A percentile compares a stretch with the other conserved stretches of the same genome.
phyloP scores from a whole-genome alignment of 2,113 vertebrate genomes.

The Ophiodon elongatus region DNA sequence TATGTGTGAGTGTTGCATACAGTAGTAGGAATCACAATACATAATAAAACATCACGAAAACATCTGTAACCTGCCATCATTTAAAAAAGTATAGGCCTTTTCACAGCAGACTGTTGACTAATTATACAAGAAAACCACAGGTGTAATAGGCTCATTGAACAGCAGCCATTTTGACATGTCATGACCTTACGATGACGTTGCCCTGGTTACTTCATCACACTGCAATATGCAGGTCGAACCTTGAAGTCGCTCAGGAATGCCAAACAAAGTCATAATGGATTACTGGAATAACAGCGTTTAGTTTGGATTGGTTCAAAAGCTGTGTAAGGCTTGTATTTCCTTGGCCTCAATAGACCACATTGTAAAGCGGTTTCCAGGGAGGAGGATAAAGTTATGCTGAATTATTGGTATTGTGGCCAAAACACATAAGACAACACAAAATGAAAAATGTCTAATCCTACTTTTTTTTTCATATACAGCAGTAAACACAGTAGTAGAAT shows the following conservation, averaged over 20 bases:
- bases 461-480: too few species aligned
- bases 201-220: conserved; percentile 14
- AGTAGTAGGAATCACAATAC: background rate
- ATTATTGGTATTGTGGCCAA: background rate
- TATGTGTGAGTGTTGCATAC: background rate
- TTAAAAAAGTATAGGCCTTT: background rate
- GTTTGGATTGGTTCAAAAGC: conserved; percentile 7
- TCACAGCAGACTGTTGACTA: background rate
- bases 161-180: background rate
- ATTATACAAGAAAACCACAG: background rate
- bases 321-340: background rate
- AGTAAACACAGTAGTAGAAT: background rate
- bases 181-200: background rate
- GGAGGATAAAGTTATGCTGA: background rate
- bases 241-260: conserved; percentile 28
- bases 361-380: conserved; percentile 12
- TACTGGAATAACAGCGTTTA: background rate
- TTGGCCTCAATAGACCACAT: background rate
- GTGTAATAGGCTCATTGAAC: background rate
- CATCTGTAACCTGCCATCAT: background rate
- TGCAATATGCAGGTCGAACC: background rate
- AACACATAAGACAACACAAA: conserved; percentile 16
- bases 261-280: conserved; percentile 4
- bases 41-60: background rate
- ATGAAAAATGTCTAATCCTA: background rate